A percentile compares a stretch with the other conserved stretches of the same genome.
Evolutionary conservation across 1,140 invertebrate genomes (phyloP).

Genomic region (Hylyphantes graminicola): DNA sequence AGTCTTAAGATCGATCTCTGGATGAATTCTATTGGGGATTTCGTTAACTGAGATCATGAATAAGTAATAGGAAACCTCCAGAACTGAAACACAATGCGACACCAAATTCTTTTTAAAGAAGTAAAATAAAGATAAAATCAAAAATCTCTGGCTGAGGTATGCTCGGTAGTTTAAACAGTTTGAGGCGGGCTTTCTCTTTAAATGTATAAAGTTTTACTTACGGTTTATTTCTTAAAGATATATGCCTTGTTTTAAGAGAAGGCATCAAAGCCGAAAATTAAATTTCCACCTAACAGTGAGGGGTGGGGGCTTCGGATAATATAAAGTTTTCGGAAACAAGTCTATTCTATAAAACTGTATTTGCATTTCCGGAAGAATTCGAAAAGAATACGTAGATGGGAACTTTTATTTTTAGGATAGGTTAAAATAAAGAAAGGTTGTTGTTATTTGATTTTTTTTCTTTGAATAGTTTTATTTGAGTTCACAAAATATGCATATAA

Average conservation of each 20-base stretch:
- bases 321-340: too few relatives aligned
- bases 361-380: too few relatives aligned
- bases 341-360: too few relatives aligned
- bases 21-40: background rate
- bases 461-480: too few relatives aligned
- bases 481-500: too few relatives aligned
- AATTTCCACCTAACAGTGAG: too few relatives aligned
- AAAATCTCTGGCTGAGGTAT: background rate
- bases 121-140: background rate
- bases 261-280: too few relatives aligned
- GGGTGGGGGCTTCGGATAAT: too few relatives aligned
- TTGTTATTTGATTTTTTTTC: too few relatives aligned
- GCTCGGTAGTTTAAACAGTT: background rate
- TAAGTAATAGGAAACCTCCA: conserved; percentile 27
- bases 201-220: background rate
- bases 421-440: too few relatives aligned
- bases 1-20: background rate
- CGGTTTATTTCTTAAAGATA: background rate
- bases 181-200: background rate
- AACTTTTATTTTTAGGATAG: too few relatives aligned
- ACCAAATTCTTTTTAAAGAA: background rate
- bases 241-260: background rate
- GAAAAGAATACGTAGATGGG: too few relatives aligned
- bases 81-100: conserved; percentile 25
- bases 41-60: conserved; percentile 29